These are phyloP conservation scores for Macrostomum cliftonense DNA, from an alignment of 2,888 invertebrate genomes.

Conservation along the genomic window DNA sequence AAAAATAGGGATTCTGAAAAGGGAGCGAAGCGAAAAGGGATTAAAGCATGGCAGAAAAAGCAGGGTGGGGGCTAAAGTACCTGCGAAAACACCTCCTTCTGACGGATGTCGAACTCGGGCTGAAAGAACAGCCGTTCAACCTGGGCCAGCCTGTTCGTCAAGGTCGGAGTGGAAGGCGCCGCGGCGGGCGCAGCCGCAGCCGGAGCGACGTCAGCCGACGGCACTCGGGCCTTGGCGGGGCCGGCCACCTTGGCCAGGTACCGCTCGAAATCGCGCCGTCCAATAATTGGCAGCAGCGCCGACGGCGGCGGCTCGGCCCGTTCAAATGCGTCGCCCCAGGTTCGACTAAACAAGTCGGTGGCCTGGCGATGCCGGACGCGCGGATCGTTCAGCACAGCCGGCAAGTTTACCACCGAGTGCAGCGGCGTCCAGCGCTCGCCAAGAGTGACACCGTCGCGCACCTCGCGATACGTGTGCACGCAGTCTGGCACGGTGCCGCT, in stretches of 20 bases:
- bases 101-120: too few species aligned
- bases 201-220: too few species aligned
- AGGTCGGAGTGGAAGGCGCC: too few species aligned
- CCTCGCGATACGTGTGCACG: conserved; percentile 6
- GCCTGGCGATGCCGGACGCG: conserved; percentile 53
- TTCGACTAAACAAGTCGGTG: conserved; percentile 70
- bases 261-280: conserved; percentile 60
- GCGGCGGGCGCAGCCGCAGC: too few species aligned
- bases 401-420: conserved; percentile 75
- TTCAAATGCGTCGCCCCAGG: conserved; percentile 87
- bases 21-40: too few species aligned
- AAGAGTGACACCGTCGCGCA: background rate
- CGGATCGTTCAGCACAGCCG: conserved; percentile 85
- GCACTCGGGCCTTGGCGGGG: background rate
- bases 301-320: conserved; percentile 59
- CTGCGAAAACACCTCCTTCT: too few species aligned
- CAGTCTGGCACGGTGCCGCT: conserved; percentile 1
- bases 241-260: conserved; percentile 47
- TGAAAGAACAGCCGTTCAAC: too few species aligned
- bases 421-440: conserved; percentile 56
- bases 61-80: too few species aligned
- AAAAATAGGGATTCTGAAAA: too few species aligned
- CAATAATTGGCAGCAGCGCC: conserved; percentile 62
- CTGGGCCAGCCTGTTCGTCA: too few species aligned
- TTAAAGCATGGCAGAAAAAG: too few species aligned